A percentile compares a stretch with the other conserved stretches of the same genome.
Evolutionary conservation across 35 echinoderm and acorn worm genomes (phyloP).

Genomic region (Acanthaster planci): DNA sequence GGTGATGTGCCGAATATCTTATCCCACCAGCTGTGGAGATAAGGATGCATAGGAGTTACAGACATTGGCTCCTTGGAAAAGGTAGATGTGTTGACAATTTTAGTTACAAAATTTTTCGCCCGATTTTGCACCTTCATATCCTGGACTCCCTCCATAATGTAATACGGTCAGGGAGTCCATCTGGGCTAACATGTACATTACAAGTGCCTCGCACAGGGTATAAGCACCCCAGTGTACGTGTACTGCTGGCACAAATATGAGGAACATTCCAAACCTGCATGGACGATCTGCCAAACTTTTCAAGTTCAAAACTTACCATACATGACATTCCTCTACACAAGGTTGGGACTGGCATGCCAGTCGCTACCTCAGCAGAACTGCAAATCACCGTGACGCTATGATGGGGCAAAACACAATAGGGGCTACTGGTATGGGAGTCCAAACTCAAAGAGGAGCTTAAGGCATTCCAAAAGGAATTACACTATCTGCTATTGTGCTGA

Average conservation of each 20-base stretch:
- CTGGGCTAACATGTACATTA: background rate
- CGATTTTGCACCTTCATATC: too few species aligned
- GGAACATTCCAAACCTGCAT: background rate
- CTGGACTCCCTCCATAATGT: too few species aligned
- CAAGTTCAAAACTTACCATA: too few species aligned
- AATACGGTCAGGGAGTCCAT: too few species aligned
- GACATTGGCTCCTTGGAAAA: background rate
- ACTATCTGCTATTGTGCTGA: slow-evolving; percentile 10
- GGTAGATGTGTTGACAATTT: background rate
- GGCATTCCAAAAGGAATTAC: slow-evolving; percentile 18
- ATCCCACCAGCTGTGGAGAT: background rate
- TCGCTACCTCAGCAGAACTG: background rate
- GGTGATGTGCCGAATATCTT: background rate
- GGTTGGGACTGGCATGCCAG: background rate
- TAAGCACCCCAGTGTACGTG: background rate
- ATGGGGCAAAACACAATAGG: background rate
- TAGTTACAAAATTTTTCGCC: too few species aligned
- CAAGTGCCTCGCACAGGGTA: background rate
- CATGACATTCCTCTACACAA: background rate
- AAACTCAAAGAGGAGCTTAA: background rate
- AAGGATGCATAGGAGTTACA: too few species aligned
- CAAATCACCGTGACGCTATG: background rate
- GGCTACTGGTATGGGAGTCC: background rate
- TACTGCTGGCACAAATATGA: background rate
- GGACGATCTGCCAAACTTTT: too few species aligned